Base-by-base conservation (phyloP, 1,140 invertebrate genomes). In the Trichoplusia ni region DNA sequence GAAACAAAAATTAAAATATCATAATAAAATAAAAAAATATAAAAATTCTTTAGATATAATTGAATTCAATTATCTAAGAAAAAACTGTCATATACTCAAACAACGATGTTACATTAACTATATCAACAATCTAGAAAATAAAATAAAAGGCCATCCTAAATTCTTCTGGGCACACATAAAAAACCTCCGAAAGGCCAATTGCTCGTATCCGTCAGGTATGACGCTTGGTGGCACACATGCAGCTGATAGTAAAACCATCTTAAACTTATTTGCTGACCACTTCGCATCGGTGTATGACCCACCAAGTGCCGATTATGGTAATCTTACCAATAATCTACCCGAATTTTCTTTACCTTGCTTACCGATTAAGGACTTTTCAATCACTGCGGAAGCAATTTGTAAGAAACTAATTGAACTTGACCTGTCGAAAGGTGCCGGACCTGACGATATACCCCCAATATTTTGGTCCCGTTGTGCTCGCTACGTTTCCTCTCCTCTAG, bases 121-220 rank as follows among this genome's bases (percentile, higher is more conserved):
- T 27, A 27, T 27, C 7, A 7, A 4, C 3, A 27, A 27, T 3
- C 3, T 27, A 27, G 25, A 27, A 27, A 27, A 7, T 7, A 4
- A 4, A 2, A 44, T 44, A 19, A 21, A 3, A 9, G 23, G 4
- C 1, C 2, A 44, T n/a, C 40, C 40, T 2, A 44, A 40, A 56
- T 42, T 1, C 21, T 40, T 56, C 21, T 56, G 35, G 53, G 40
- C 53, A 25, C 21, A 56, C 27, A 25, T 56, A 11, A 56, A 56
- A 56, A 56, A 40, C n/a, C 13, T 40, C 25, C 14, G 37, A 9
- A 56, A 53, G 9, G 9, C 3, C 29, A 4, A 4, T n/a, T 21
- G 13, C 7, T 53, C 49, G 1, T 53, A 35, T 56, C 53, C 53
- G 1, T 23, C 33, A 14, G 3, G 11, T 8, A 56, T 56, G 35